Base-by-base conservation (phyloP, 2,888 invertebrate genomes). In the Heliconius ethilla region DNA sequence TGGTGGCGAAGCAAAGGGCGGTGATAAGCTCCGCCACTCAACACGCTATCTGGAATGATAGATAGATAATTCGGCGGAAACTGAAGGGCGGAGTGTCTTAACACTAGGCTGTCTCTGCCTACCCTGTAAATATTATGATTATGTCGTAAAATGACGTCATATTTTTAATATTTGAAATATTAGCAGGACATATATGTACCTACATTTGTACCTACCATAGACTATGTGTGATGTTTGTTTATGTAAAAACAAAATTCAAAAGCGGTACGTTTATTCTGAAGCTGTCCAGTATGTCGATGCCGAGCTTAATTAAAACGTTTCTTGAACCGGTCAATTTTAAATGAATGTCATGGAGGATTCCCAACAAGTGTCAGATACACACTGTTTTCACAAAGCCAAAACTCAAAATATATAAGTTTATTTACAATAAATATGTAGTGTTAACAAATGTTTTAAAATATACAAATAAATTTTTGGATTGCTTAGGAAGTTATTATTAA, bases 281-380 rank as follows among this genome's bases (percentile, higher is more conserved):
- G 83, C 86, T 86, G 86, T 86, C 89, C 84, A 85, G 87, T 86
- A 87, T 89, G 88, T 89, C 86, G 88, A 75, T 89, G 88, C 86
- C 84, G 83, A 83, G 82, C 85, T 89, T 90, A 89, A 90, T 91
- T 90, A 90, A 89, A 87, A 88, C 84, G 83, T 82, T 82, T 84
- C 82, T 82, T 83, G 86, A 88, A 88, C 88, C 83, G 84, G 84
- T 82, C 86, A 86, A 86, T 87, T 86, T 83, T 82, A 87, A 87
- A 86, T 84, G 86, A 82, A 78, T 79, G 80, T 69, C 70, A 76
- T 81, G 79, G 77, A 76, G 74, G 70, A 80, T 70, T 75, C 70
- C 74, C 70, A 75, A 74, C 70, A 45, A 66, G 62, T 76, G 65
- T 66, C 75, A 69, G 33, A 72, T 29, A 33, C 55, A 77, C 55